Percentiles rank a stretch among this genome's conserved stretches.
Evolutionary conservation across 2,797 vertebrate species (phyloP).

Genomic region (Artibeus jamaicensis): DNA sequence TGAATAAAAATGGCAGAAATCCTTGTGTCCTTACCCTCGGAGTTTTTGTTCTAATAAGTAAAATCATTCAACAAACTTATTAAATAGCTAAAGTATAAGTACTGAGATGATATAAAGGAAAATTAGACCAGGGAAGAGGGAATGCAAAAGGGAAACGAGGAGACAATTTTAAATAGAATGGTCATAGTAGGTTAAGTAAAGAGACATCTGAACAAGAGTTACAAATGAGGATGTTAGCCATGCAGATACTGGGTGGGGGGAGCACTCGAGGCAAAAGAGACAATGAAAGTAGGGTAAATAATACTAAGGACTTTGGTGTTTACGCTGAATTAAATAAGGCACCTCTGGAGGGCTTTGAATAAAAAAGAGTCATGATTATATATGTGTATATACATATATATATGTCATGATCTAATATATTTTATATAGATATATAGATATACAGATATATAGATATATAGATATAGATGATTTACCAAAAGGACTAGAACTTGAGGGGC

Average conservation of each 20-base stretch:
- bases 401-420: too few relatives aligned
- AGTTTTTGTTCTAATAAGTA: background rate
- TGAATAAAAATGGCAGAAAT: background rate
- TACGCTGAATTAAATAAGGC: background rate
- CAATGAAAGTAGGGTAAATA: background rate
- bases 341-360: background rate
- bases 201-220: background rate
- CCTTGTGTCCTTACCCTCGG: background rate
- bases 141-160: background rate
- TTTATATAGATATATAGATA: too few relatives aligned
- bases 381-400: too few relatives aligned
- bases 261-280: background rate
- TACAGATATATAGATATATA: too few relatives aligned
- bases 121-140: background rate
- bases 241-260: background rate
- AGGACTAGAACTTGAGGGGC: background rate
- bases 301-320: background rate
- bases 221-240: background rate
- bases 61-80: background rate
- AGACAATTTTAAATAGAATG: background rate
- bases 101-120: background rate
- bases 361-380: background rate
- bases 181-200: background rate
- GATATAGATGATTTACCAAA: background rate
- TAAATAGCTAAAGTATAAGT: background rate